Base-by-base conservation (phyloP, 2,888 invertebrate genomes). In the Ectobius pallidus region DNA sequence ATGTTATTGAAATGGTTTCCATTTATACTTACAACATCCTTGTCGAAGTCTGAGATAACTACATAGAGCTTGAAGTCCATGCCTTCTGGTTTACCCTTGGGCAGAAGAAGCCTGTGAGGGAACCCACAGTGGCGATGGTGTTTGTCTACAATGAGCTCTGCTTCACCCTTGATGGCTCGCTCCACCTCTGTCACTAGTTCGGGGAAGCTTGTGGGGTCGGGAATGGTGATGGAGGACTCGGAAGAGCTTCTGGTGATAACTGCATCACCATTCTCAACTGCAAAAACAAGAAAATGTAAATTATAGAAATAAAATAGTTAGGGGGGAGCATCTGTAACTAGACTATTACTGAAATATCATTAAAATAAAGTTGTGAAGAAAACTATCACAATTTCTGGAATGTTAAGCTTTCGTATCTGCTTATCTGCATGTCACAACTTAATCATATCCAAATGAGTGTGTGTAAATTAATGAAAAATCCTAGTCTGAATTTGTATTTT, bases 41-140 rank as follows among this genome's bases (percentile, higher is more conserved):
- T 63, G 25, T 78, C 77, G 34, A 76, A 78, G 74, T 78, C 77
- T 32, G 79, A 76, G 69, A 80, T 73, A 32, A 76, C 74, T 11
- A 80, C 78, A 52, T 77, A 76, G 20, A 80, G 75, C 62, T 76
- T 75, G 76, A 78, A 80, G 9, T 75, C 74, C 78, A 80, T 78
- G n/a, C 80, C 80, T 65, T 78, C 77, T 27, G 76, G 71, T 27
- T 75, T 79, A 16, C 80, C 80, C 75, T 78, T 78, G 46, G 80
- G 80, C 7, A 80, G 74, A 25, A 80, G 77, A 63, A 80, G 77
- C 58, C 80, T 76, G 52, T 79, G 77, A 7, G 80, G 80, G 75
- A 78, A 78, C 39, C 80, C 80, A 69, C 80, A 80, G 72, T 76
- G 76, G 22, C 77, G 75, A 58, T 75, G 39, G 52, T 75, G 58